These are phyloP conservation scores for Megaceryle maxima DNA, from an alignment of 2,113 vertebrate species.

Conservation along the genomic window DNA sequence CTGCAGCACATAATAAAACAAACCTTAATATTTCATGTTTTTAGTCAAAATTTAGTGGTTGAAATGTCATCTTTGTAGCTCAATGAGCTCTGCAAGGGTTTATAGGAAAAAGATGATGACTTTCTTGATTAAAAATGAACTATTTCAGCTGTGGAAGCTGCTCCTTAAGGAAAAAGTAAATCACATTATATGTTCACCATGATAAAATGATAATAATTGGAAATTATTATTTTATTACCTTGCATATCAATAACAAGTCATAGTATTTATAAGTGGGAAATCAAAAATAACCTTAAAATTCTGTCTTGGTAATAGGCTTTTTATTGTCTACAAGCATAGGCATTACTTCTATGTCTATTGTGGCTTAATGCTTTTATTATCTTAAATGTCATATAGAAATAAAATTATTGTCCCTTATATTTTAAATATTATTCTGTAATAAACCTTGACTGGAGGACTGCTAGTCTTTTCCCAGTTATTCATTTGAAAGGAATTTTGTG, in stretches of 20 bases:
- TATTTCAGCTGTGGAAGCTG: conserved; percentile 40
- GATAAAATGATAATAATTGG: conserved; percentile 60
- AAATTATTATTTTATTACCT: conserved; percentile 59
- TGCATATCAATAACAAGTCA: conserved; percentile 12
- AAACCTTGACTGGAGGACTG: background rate
- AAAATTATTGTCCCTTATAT: background rate
- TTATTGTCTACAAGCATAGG: background rate
- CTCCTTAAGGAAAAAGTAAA: conserved; percentile 64
- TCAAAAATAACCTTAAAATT: conserved; percentile 26
- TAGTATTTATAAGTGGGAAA: background rate
- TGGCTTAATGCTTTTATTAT: conserved; percentile 39
- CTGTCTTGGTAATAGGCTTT: background rate
- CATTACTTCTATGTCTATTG: background rate
- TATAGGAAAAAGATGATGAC: conserved; percentile 33
- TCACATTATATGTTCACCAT: background rate
- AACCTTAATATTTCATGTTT: conserved; percentile 1
- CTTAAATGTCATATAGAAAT: background rate
- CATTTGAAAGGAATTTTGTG: background rate
- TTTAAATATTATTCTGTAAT: conserved; percentile 46
- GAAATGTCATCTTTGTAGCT: conserved; percentile 37
- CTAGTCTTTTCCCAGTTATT: background rate
- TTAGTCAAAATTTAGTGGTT: conserved; percentile 32
- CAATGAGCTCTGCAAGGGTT: conserved; percentile 38
- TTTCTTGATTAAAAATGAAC: conserved; percentile 59
- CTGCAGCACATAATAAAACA: conserved; percentile 5